Evolutionary conservation across 30 jellyfish, hydroid and myxozoan genomes (phyloP).

Genomic region (Cassiopea andromeda): DNA sequence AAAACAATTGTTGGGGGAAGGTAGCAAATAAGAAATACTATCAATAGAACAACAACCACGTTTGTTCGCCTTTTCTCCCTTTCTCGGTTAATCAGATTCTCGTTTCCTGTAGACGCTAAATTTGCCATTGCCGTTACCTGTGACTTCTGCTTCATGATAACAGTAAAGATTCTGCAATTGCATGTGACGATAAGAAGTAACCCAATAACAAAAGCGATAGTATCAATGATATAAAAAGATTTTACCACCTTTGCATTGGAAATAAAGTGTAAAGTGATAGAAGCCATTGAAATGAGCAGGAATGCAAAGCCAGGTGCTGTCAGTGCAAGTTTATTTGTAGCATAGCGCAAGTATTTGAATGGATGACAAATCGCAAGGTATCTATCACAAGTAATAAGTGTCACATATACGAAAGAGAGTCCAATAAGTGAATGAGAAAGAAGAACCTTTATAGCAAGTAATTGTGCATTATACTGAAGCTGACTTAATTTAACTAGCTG

Average conservation of each 20-base stretch:
- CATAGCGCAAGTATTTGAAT: not conserved
- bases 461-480: not conserved
- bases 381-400: not conserved
- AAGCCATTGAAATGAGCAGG: not conserved
- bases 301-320: not conserved
- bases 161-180: not conserved
- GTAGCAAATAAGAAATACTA: not conserved
- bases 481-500: not conserved
- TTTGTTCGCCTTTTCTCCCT: not conserved
- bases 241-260: not conserved
- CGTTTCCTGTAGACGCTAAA: not conserved
- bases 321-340: not conserved
- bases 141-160: not conserved
- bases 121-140: not conserved
- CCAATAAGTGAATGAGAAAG: not conserved
- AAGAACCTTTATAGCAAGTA: not conserved
- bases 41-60: not conserved
- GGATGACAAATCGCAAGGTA: slow-evolving; percentile 13
- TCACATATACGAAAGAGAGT: not conserved
- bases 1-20: not conserved
- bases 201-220: not conserved
- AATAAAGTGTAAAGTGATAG: not conserved
- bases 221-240: too few relatives aligned
- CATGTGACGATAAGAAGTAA: not conserved
- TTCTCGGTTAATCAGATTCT: not conserved